A percentile compares a stretch with the other conserved stretches of the same genome.
phyloP scores from a whole-genome alignment of 2,888 invertebrate species.

The Autographa pulchrina region DNA sequence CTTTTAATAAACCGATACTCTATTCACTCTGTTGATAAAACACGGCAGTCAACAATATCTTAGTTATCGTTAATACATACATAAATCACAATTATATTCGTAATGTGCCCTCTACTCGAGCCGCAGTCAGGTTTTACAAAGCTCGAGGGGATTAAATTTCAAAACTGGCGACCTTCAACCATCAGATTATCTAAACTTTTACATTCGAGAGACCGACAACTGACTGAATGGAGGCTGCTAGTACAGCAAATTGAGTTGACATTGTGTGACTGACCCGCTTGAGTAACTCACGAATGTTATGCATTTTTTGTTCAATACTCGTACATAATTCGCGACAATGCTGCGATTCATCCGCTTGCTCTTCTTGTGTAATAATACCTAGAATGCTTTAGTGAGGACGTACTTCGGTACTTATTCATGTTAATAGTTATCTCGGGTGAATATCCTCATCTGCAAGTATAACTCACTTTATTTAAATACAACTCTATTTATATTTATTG shows the following conservation, averaged over 20 bases:
- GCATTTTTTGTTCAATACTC: constrained; percentile 59
- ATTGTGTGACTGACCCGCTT: constrained; percentile 70
- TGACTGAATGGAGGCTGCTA: constrained; percentile 71
- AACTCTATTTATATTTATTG: not conserved
- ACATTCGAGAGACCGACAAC: constrained; percentile 73
- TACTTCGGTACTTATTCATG: constrained; percentile 30
- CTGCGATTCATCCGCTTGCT: constrained; percentile 34
- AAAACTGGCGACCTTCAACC: constrained; percentile 80
- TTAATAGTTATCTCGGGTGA: constrained; percentile 51
- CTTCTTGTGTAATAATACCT: constrained; percentile 43
- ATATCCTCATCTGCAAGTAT: constrained; percentile 32
- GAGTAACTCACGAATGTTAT: constrained; percentile 63
- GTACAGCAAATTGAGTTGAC: constrained; percentile 73
- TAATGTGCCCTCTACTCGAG: constrained; percentile 37
- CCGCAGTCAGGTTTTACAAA: constrained; percentile 69
- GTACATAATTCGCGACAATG: constrained; percentile 52
- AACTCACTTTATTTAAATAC: not conserved
- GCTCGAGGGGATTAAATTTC: constrained; percentile 80
- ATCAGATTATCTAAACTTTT: constrained; percentile 83
- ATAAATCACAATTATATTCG: constrained; percentile 59
- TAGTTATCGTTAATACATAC: constrained; percentile 34
- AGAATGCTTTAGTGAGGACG: constrained; percentile 31
- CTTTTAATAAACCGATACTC: not conserved
- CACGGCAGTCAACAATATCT: constrained; percentile 16
- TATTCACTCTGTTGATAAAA: constrained; percentile 17